Evolutionary conservation across 2,797 vertebrate species (phyloP).

Genomic region (Coracias cyanogaster): DNA sequence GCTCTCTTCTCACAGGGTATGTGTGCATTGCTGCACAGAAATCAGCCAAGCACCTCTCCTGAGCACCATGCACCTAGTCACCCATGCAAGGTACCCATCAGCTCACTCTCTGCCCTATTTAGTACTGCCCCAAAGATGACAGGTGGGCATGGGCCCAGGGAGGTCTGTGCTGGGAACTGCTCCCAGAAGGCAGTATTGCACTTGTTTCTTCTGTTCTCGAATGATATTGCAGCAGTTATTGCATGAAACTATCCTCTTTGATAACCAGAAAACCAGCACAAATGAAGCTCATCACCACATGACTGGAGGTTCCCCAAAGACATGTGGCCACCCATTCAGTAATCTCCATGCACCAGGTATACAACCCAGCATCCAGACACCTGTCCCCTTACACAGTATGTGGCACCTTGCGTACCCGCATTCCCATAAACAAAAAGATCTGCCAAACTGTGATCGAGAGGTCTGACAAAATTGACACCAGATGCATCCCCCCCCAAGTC

Average conservation of each 20-base stretch:
- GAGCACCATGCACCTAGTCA: background rate
- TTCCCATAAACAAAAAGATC: background rate
- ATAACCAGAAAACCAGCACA: background rate
- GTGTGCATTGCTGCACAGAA: background rate
- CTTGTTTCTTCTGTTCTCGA: background rate
- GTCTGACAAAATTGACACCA: background rate
- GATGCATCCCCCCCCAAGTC: background rate
- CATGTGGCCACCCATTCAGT: accelerated
- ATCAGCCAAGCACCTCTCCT: background rate
- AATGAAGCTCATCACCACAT: accelerated
- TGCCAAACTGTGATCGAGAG: background rate
- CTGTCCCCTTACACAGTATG: background rate
- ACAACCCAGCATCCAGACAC: background rate
- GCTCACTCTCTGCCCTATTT: background rate
- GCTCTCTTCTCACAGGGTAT: background rate
- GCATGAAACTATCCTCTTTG: background rate
- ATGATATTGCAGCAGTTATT: accelerated
- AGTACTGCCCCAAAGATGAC: background rate
- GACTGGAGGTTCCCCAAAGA: background rate
- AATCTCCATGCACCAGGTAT: background rate
- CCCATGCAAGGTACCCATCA: background rate
- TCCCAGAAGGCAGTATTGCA: background rate
- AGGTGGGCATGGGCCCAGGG: accelerated
- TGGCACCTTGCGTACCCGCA: background rate
- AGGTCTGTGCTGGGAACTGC: background rate